phyloP scores from a whole-genome alignment of 1,140 invertebrate genomes.

The Caerostris extrusa region DNA sequence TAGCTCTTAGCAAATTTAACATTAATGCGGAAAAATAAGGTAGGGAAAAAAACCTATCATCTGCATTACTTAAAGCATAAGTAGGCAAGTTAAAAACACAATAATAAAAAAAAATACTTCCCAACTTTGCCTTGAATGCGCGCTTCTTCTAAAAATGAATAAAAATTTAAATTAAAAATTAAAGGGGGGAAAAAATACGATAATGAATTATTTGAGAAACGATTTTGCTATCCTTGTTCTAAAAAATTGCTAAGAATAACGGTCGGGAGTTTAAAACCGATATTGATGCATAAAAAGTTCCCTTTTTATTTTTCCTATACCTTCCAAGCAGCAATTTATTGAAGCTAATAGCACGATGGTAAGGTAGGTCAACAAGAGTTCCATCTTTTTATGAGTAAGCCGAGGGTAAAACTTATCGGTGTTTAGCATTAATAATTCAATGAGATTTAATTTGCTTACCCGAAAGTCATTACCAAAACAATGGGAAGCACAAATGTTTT shows the following conservation, averaged over 20 bases:
- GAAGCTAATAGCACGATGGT: slow-evolving; percentile 59
- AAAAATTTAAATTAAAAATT: slow-evolving; percentile 77
- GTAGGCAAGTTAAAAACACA: slow-evolving; percentile 46
- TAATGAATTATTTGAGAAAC: slow-evolving; percentile 77
- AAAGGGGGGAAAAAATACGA: slow-evolving; percentile 76
- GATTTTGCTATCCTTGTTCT: slow-evolving; percentile 63
- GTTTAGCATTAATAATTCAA: slow-evolving; percentile 77
- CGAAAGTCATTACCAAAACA: slow-evolving; percentile 75
- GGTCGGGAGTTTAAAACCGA: slow-evolving; percentile 69
- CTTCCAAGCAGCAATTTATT: slow-evolving; percentile 53
- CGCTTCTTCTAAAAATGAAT: slow-evolving; percentile 42
- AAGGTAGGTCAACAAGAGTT: slow-evolving; percentile 56
- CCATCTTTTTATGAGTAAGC: slow-evolving; percentile 50
- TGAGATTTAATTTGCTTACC: slow-evolving; percentile 77
- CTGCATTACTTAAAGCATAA: slow-evolving; percentile 35
- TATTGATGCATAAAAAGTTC: slow-evolving; percentile 73
- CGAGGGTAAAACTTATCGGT: slow-evolving; percentile 69
- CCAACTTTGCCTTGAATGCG: not conserved
- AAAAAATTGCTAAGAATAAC: slow-evolving; percentile 63
- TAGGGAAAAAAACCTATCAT: not conserved
- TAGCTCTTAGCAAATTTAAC: slow-evolving; percentile 36
- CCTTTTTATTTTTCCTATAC: slow-evolving; percentile 70
- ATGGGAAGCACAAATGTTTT: slow-evolving; percentile 76
- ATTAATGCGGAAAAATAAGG: slow-evolving; percentile 6
- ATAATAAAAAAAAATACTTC: not conserved